Conservation (phyloP, 2,113 vertebrate species). For the Tiliqua scincoides region DNA sequence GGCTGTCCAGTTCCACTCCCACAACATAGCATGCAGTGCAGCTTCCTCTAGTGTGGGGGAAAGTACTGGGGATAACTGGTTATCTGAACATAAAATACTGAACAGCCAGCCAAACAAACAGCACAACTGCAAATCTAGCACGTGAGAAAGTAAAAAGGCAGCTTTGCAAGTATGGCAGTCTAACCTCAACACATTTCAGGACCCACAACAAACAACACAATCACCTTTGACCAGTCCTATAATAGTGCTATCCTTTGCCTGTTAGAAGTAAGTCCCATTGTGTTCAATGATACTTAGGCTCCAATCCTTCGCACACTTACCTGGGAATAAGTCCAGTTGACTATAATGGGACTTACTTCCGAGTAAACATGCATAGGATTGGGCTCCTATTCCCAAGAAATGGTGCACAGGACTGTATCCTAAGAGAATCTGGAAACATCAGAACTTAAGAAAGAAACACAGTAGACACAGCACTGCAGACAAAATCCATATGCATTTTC, state of each 20-base stretch:
- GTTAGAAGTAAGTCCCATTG: too few species aligned
- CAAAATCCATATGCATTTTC: neutral
- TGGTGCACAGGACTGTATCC: too few species aligned
- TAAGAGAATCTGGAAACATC: neutral
- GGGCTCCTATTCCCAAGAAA: too few species aligned
- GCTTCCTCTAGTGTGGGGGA: too few species aligned
- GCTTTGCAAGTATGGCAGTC: neutral
- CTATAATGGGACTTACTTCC: too few species aligned
- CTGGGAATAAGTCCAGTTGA: too few species aligned
- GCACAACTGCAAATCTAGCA: neutral
- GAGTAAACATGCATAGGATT: too few species aligned
- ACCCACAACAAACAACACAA: constrained; percentile 7
- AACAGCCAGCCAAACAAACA: neutral
- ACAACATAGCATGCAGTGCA: too few species aligned
- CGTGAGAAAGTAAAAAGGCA: constrained; percentile 9
- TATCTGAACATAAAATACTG: neutral
- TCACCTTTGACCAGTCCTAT: neutral
- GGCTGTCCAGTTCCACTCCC: too few species aligned
- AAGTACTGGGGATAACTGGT: too few species aligned
- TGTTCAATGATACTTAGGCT: too few species aligned
- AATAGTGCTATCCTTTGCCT: neutral
- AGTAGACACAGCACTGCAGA: neutral
- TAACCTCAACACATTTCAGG: constrained; percentile 18
- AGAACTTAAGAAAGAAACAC: constrained; percentile 6
- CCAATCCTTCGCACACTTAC: too few species aligned